Evolutionary conservation across 92 coral and sea anemone genomes (phyloP), one percentile per base, ranked within the genome.

Genomic region (Muricea muricata): DNA sequence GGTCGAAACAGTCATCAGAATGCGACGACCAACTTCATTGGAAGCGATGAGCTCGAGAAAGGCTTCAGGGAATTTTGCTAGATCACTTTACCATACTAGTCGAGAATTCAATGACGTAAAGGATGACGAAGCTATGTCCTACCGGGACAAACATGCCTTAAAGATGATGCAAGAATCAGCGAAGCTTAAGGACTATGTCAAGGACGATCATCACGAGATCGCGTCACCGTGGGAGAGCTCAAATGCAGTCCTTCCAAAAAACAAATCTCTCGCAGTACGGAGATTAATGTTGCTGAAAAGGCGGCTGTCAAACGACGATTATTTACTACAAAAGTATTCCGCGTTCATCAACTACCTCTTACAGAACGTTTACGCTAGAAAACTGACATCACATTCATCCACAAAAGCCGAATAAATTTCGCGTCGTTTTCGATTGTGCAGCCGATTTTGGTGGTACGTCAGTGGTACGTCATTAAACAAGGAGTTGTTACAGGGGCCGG

Each of bases 191-290:
- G 76, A 37, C 14, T 24, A 37, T 41, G 42, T 88, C 26, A 23
- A 35, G 13, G 46, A 88, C 35, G 61, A 85, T 9, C 91, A 87
- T 34, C 83, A 90, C 68, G 91, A 87, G 41, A 37, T 90, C 0
- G 84, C 83, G 0, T 41, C 88, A 23, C 94, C 94, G 0, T 88
- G 94, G 94, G 87, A 84, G 65, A 29, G 0, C 14, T 33, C 79
- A n/a, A 86, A 73, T 2, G 88, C 88, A 21, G 15, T 55, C 18
- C 83, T 87, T 26, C 47, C 47, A 8, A 87, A 63, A 31, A 87
- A 87, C 83, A 84, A 46, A 47, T 17, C 78, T 0, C 15, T 77
- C 14, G 93, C 89, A 12, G 89, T 52, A 63, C 82, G 40, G 20
- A 72, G 89, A 6, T 42, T 85, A 11, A 35, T 32, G n/a, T 54